Base-by-base conservation (phyloP, 2,113 vertebrate species). In the Aleadryas rufinucha region DNA sequence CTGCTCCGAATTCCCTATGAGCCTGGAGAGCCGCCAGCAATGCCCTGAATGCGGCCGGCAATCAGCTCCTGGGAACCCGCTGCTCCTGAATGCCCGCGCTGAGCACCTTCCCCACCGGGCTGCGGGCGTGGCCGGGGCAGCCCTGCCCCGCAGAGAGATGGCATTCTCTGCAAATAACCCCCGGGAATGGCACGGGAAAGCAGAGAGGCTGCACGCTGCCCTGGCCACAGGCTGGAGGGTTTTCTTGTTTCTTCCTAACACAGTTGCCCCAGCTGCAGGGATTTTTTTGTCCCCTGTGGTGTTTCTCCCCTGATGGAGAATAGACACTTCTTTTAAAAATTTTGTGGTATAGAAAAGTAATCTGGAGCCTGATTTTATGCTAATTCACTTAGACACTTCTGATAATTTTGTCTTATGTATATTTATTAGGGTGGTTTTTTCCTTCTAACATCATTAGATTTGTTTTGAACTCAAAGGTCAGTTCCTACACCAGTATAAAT, bases 391-490 rank as follows among this genome's bases (percentile, higher is more conserved):
- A 69, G 78, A 39, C 71, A 78, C 41, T 90, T 86, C 76, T 78
- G 71, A 88, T 90, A 93, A 93, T 96, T 90, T 86, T 77, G 27
- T 74, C 71, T 95, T 77, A 90, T 87, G 64, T 92, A 68, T 96
- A 94, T 93, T 94, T 96, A 84, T 96, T 92, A 84, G 45, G 10
- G 9, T 3, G 0, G 5, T 22, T 57, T 76, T 93, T 60, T 44
- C 20, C 44, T 71, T 89, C 68, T 80, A 90, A 68, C 88, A 81
- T 71, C 85, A 78, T 93, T 93, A 85, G 69, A 57, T 93, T 81
- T 89, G 75, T 94, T 95, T 97, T 90, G 76, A 95, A 94, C 83
- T 89, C 86, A 96, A 94, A 94, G 92, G 90, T 93, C 90, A 94
- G 88, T 39, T 92, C 52, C 52, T 90, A 81, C 85, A 80, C 83